phyloP scores from a whole-genome alignment of 2,888 invertebrate genomes.

The Sesia apiformis region DNA sequence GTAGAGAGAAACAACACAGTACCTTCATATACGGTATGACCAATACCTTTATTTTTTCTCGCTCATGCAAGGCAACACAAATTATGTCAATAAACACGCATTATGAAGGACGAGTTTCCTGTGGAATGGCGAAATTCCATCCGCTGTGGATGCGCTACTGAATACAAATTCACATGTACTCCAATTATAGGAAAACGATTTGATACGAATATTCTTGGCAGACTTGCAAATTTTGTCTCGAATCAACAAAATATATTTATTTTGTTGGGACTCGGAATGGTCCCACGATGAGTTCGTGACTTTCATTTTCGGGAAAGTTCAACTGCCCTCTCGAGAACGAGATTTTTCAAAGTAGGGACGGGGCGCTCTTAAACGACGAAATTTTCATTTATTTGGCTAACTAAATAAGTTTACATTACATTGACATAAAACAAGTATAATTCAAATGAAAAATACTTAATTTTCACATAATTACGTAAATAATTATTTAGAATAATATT shows the following conservation, averaged over 20 bases:
- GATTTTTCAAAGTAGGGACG: constrained; percentile 10
- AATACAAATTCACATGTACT: constrained; percentile 75
- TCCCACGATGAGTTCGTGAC: constrained; percentile 52
- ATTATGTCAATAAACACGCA: constrained; percentile 70
- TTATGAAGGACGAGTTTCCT: constrained; percentile 61
- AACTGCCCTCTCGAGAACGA: constrained; percentile 27
- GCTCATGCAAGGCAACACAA: constrained; percentile 45
- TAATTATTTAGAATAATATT: no score
- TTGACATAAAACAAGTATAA: no score
- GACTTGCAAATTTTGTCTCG: constrained; percentile 71
- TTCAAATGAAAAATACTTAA: no score
- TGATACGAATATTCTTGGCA: constrained; percentile 74
- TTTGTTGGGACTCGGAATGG: constrained; percentile 58
- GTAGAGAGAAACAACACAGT: no score
- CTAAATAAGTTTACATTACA: no score
- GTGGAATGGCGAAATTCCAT: constrained; percentile 67
- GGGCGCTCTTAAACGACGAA: no score
- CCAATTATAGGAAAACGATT: constrained; percentile 76
- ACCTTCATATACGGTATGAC: no score
- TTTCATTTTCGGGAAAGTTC: constrained; percentile 42
- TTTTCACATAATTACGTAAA: no score
- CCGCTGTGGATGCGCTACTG: constrained; percentile 68
- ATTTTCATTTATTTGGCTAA: no score
- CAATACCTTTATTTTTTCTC: no score
- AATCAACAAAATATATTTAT: constrained; percentile 73